A percentile compares a stretch with the other conserved stretches of the same genome.
Evolutionary conservation across 2,888 invertebrate species (phyloP).

Genomic region (Perizoma affinitatum): DNA sequence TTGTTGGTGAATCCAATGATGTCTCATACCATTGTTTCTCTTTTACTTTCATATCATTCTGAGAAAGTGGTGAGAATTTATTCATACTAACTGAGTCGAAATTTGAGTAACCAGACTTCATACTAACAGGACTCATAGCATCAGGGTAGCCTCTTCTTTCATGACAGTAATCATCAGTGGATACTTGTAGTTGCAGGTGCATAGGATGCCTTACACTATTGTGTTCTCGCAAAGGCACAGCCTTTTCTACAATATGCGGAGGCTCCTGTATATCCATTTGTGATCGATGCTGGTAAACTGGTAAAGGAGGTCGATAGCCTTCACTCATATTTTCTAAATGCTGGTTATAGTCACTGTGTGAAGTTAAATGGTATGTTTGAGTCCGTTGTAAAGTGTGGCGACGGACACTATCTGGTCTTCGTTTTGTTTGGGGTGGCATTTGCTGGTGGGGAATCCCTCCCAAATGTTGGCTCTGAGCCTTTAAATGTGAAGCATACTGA

Average conservation of each 20-base stretch:
- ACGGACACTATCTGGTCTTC: constrained; percentile 66
- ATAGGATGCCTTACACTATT: constrained; percentile 68
- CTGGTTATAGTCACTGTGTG: constrained; percentile 79
- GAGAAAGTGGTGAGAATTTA: constrained; percentile 74
- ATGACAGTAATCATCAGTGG: constrained; percentile 71
- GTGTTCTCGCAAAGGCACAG: constrained; percentile 68
- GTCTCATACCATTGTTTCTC: constrained; percentile 89
- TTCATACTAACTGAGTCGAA: constrained; percentile 75
- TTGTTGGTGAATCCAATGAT: constrained; percentile 85
- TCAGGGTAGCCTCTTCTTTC: constrained; percentile 65
- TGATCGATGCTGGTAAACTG: constrained; percentile 70
- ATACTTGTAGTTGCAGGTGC: constrained; percentile 73
- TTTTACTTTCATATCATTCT: constrained; percentile 70
- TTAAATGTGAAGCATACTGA: constrained; percentile 79
- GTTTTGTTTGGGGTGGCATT: constrained; percentile 62
- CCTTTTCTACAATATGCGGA: constrained; percentile 62
- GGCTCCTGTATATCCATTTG: constrained; percentile 75
- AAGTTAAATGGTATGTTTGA: constrained; percentile 79
- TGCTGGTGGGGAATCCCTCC: constrained; percentile 69
- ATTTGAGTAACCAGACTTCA: constrained; percentile 72
- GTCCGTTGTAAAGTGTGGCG: constrained; percentile 77
- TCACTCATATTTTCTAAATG: constrained; percentile 73
- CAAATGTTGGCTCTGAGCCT: constrained; percentile 77
- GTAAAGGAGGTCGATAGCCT: constrained; percentile 61
- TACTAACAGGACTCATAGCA: constrained; percentile 72